These are phyloP conservation scores for Mus minutoides DNA, from an alignment of 2,797 vertebrate genomes.

Conservation along the genomic window DNA sequence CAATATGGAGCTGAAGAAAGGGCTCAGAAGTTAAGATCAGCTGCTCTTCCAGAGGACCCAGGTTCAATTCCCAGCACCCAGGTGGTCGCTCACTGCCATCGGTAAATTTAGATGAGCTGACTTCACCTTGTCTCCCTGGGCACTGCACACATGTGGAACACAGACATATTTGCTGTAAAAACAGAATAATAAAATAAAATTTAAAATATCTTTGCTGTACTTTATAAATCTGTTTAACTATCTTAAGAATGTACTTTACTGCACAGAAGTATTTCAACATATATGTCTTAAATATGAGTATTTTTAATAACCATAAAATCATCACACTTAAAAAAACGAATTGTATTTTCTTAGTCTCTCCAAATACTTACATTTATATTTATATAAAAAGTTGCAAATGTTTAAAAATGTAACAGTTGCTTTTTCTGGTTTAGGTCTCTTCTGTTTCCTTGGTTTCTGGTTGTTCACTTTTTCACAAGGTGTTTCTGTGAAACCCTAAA, in stretches of 20 bases:
- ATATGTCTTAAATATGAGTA: slow-evolving; percentile 12
- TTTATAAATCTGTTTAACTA: background rate
- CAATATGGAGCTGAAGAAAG: background rate
- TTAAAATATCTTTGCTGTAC: background rate
- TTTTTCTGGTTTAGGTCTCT: background rate
- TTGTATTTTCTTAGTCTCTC: slow-evolving; percentile 31
- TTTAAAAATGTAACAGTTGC: background rate
- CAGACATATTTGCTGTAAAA: background rate
- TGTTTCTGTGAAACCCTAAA: background rate
- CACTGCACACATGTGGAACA: too few species aligned
- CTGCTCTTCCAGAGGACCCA: background rate
- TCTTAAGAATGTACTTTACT: slow-evolving; percentile 1
- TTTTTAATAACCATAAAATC: background rate
- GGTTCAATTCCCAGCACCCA: background rate
- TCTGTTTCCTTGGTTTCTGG: background rate
- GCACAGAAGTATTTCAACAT: background rate
- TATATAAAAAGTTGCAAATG: background rate
- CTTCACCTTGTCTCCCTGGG: too few species aligned
- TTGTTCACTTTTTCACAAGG: background rate
- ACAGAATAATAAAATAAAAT: background rate
- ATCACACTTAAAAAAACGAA: background rate
- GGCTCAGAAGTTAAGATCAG: background rate
- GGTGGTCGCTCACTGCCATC: background rate
- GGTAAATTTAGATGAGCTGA: too few species aligned
- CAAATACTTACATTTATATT: background rate